A percentile compares a stretch with the other conserved stretches of the same genome.
phyloP scores from a whole-genome alignment of 2,797 vertebrate species.

The Pelodytes ibericus region DNA sequence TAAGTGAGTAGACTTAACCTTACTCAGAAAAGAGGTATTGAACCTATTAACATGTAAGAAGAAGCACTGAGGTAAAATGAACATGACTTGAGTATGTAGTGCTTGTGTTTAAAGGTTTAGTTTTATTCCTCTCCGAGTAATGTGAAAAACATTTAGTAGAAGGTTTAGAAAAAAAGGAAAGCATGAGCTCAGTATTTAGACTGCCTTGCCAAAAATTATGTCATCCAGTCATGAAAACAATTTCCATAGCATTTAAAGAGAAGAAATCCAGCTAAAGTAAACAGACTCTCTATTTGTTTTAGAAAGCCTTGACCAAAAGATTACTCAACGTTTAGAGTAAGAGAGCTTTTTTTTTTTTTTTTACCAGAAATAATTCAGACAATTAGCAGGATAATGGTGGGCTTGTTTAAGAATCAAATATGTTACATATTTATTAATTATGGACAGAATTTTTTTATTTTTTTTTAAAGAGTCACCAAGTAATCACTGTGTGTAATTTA shows the following conservation, averaged over 20 bases:
- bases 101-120: neutral
- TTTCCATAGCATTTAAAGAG: conserved; percentile 47
- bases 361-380: neutral
- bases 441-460: too few species aligned
- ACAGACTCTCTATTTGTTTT: conserved; percentile 45
- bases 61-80: neutral
- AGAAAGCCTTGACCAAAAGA: conserved; percentile 44
- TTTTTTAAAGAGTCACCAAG: too few species aligned
- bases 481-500: too few species aligned
- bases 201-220: conserved; percentile 41
- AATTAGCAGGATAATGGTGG: too few species aligned
- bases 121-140: conserved; percentile 34
- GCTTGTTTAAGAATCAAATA: too few species aligned
- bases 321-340: conserved; percentile 42
- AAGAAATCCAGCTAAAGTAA: conserved; percentile 47
- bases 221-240: conserved; percentile 43
- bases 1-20: neutral
- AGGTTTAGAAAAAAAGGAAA: conserved; percentile 28
- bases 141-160: conserved; percentile 26
- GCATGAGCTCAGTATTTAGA: conserved; percentile 33
- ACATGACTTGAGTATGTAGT: neutral
- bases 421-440: neutral
- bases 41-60: neutral
- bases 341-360: conserved; percentile 5
- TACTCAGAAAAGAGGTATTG: neutral